Evolutionary conservation across 2,888 invertebrate species (phyloP).

Genomic region (Hypomecis punctinalis): DNA sequence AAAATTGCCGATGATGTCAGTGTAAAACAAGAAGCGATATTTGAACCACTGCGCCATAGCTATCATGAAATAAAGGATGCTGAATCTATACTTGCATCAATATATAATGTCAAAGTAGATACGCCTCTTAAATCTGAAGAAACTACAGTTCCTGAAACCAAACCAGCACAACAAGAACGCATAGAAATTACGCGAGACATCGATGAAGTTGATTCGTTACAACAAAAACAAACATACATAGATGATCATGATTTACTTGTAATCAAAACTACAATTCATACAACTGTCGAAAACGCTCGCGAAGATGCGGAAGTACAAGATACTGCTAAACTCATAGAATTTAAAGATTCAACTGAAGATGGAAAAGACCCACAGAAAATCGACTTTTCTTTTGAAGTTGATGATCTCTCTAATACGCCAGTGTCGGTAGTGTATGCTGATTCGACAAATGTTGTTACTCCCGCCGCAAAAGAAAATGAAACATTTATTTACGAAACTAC

Average conservation of each 20-base stretch:
- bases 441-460: conserved; percentile 39
- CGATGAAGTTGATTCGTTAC: background rate
- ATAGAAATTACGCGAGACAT: conserved; percentile 11
- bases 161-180: conserved; percentile 20
- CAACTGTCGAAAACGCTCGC: conserved; percentile 5
- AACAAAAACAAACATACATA: background rate
- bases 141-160: conserved; percentile 5
- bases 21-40: conserved; percentile 22
- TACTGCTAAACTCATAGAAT: background rate
- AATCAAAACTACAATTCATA: conserved; percentile 37
- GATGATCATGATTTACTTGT: background rate
- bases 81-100: conserved; percentile 47
- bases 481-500: conserved; percentile 24
- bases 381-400: conserved; percentile 58
- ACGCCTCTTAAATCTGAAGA: conserved; percentile 8
- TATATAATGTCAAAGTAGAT: conserved; percentile 19
- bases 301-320: conserved; percentile 4
- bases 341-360: conserved; percentile 15
- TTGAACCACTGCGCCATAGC: conserved; percentile 49
- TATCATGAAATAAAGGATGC: conserved; percentile 64
- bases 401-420: conserved; percentile 60
- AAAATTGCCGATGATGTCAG: background rate
- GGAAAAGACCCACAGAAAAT: conserved; percentile 42
- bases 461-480: conserved; percentile 35
- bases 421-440: conserved; percentile 54